These are phyloP conservation scores for Acanthoscelides obtectus DNA, from an alignment of 2,888 invertebrate species.

Conservation along the genomic window DNA sequence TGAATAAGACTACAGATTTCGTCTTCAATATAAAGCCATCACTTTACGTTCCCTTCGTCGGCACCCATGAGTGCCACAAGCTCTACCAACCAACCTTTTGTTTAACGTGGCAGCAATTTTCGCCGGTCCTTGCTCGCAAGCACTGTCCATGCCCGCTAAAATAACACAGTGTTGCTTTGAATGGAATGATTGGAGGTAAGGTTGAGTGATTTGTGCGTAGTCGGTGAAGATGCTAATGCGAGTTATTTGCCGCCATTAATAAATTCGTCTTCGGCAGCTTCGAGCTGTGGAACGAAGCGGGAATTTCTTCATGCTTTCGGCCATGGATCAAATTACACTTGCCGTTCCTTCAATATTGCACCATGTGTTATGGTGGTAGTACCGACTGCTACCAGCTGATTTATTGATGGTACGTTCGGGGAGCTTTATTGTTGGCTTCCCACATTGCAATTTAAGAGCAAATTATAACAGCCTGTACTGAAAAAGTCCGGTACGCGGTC, in stretches of 20 bases:
- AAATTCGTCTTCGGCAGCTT: slow-evolving; percentile 20
- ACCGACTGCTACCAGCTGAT: neutral
- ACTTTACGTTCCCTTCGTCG: neutral
- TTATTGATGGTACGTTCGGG: too few relatives aligned
- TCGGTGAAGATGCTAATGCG: slow-evolving; percentile 29
- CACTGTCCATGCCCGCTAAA: neutral
- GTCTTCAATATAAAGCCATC: too few relatives aligned
- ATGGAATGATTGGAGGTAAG: neutral
- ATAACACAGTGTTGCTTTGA: neutral
- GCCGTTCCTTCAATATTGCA: neutral
- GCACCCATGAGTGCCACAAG: neutral
- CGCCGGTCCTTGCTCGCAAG: slow-evolving; percentile 3
- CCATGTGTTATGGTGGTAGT: neutral
- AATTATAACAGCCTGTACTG: too few relatives aligned
- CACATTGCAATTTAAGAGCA: too few relatives aligned
- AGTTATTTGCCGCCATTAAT: slow-evolving; percentile 30
- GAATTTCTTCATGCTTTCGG: neutral
- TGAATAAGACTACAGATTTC: too few relatives aligned
- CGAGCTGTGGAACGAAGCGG: neutral
- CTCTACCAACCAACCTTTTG: neutral
- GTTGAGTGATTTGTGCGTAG: slow-evolving; percentile 18
- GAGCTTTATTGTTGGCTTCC: too few relatives aligned
- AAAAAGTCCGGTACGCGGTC: too few relatives aligned
- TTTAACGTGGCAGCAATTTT: neutral
- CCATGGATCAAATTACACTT: neutral